Base-by-base conservation (phyloP, 2,113 vertebrate genomes). In the Anseranas semipalmata region DNA sequence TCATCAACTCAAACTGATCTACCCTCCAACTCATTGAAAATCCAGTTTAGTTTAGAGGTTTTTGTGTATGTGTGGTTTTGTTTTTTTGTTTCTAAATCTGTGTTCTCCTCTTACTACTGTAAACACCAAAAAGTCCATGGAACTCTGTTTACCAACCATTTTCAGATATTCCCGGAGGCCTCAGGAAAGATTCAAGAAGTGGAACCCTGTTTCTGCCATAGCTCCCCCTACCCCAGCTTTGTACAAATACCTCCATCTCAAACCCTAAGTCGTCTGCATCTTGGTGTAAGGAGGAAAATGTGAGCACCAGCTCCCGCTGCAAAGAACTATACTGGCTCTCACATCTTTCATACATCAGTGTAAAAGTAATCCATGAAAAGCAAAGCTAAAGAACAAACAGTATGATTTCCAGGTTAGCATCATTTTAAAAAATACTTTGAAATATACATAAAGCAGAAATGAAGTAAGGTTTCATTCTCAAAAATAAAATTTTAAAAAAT, bases 241-340 rank as follows among this genome's bases (percentile, higher is more conserved):
- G 52, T 33, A 59, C 20, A 46, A 59, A 1, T 27, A 70, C 25
- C 67, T 75, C 19, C 3, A 33, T 15, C 12, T 79, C 63, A 71
- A 89, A 55, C 9, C 8, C 43, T 70, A 55, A 45, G 73, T 25
- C 7, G 60, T 17, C 30, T 70, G 58, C 27, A 48, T 56, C 33
- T 35, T 0, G 0, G 8, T 24, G 20, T 25, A 53, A 12, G 8
- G 48, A 82, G 72, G 22, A 50, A 66, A 63, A 30, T 2, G 7
- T 59, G 32, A 2, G 4, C 27, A 39, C 18, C 66, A 91, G 46
- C 11, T 87, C 15, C 18, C 5, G 6, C 20, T 21, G 21, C 52
- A 60, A 24, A 76, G 53, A 85, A 71, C 33, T 46, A 33, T 10
- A 50, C 12, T 35, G 25, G 24, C 33, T 90, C 6, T 73, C 4